Base-by-base conservation (phyloP, 2,888 invertebrate genomes). In the Ormyrus thymus region DNA sequence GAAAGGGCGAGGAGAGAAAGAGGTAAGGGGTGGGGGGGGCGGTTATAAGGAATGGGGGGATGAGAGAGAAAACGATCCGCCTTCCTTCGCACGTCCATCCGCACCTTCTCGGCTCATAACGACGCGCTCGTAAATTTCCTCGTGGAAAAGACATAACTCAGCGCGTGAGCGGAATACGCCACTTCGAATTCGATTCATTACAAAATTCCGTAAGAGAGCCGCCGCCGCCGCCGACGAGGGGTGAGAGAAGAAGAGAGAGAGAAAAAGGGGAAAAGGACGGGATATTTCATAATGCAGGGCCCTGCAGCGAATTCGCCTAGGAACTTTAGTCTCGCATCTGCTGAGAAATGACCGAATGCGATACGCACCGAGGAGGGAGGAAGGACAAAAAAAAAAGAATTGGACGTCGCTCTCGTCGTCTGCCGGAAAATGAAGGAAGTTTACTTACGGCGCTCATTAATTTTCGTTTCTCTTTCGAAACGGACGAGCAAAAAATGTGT, bases 111-210 rank as follows among this genome's bases (percentile, higher is more conserved):
- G 65, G 48, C 71, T 78, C 66, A 72, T 78, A 78, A 78, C 53
- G 71, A 77, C 58, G 72, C 15, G 72, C 71, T 78, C 72, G 72
- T 78, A 74, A 74, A 78, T 79, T 76, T 75, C 58, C 79, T 76
- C 72, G 51, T 72, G 72, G 66, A 76, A 79, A 79, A 72, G 68
- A 64, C 80, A 77, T 77, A 80, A 80, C 72, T 80, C 77, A 74
- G 55, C 53, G 74, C 80, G 77, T 80, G 73, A 77, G 59, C 48
- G 68, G 77, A 80, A 80, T 80, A 73, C 75, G 71, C 70, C 70
- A 76, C 75, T 75, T 78, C 69, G 69, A 78, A 74, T 64, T 78
- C 78, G 69, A 78, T 78, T 78, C 78, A 78, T 78, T 78, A 74
- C 74, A 70, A 74, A 73, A 78, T 78, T 78, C 74, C 78, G 50